Conservation (phyloP, 2,888 invertebrate species). For the Blastobasis lacticolella region DNA sequence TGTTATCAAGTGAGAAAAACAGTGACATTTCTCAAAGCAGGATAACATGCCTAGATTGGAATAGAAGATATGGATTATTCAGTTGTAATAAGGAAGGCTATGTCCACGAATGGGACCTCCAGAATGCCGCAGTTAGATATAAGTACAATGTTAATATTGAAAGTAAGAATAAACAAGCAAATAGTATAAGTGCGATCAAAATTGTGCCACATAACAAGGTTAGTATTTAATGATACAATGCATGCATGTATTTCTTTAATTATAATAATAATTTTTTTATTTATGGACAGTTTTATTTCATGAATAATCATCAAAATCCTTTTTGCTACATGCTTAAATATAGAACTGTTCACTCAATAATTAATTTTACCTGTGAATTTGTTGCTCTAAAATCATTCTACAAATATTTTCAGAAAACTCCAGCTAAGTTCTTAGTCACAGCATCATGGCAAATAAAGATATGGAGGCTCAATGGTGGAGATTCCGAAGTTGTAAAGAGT, state of each 20-base stretch:
- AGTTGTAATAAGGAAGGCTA: constrained; percentile 70
- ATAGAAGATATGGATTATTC: constrained; percentile 62
- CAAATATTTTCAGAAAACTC: constrained; percentile 36
- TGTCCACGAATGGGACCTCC: constrained; percentile 73
- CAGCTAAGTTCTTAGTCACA: constrained; percentile 45
- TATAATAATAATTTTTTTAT: too few relatives aligned
- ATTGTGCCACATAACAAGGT: constrained; percentile 71
- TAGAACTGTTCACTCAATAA: neutral
- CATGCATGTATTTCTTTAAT: too few relatives aligned
- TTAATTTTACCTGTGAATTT: too few relatives aligned
- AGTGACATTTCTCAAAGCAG: constrained; percentile 42
- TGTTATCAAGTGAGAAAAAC: constrained; percentile 66
- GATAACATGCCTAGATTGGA: constrained; percentile 74
- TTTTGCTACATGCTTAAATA: too few relatives aligned
- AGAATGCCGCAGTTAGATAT: constrained; percentile 58
- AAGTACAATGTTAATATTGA: constrained; percentile 69
- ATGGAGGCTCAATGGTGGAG: constrained; percentile 47
- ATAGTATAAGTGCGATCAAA: constrained; percentile 75
- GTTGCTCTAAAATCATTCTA: neutral
- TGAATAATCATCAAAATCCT: too few relatives aligned
- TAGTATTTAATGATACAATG: constrained; percentile 19
- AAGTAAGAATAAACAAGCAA: constrained; percentile 77
- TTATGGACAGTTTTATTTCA: too few relatives aligned
- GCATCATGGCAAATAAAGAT: constrained; percentile 58
- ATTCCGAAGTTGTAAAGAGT: constrained; percentile 37